These are phyloP conservation scores for Agrypnus murinus DNA, from an alignment of 2,888 invertebrate genomes.

Conservation along the genomic window DNA sequence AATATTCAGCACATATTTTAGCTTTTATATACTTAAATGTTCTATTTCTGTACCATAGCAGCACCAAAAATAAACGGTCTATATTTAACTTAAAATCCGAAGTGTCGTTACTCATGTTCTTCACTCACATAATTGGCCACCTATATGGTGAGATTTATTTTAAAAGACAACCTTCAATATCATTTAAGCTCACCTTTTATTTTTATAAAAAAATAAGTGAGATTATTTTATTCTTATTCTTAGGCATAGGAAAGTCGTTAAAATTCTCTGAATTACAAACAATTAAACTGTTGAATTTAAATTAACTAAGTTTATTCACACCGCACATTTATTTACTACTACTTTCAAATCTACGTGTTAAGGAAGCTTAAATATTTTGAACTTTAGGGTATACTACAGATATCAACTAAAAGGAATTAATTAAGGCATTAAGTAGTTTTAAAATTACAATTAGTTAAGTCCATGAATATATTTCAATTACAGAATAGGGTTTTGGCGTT, in stretches of 20 bases:
- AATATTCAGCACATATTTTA: no score
- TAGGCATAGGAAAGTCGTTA: no score
- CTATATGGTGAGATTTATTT: background rate
- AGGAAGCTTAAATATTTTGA: background rate
- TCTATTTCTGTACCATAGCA: background rate
- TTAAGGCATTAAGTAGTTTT: no score
- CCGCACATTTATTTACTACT: background rate
- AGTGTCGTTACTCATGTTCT: conserved; percentile 9
- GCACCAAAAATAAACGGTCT: background rate
- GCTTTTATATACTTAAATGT: no score
- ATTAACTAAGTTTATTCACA: conserved; percentile 17
- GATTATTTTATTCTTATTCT: no score
- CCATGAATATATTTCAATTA: no score
- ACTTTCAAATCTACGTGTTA: background rate
- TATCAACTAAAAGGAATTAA: no score
- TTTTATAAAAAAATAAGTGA: no score
- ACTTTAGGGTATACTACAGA: background rate
- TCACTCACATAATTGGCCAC: conserved; percentile 1
- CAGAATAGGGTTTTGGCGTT: no score
- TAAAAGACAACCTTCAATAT: background rate
- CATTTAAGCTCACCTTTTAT: no score
- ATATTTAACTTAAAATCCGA: conserved; percentile 9
- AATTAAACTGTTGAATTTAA: conserved; percentile 6
- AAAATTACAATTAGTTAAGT: no score
- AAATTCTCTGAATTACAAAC: background rate